Percentiles rank a stretch among this genome's conserved stretches.
Evolutionary conservation across 2,797 vertebrate genomes (phyloP).

Genomic region (Pangasius macronema): DNA sequence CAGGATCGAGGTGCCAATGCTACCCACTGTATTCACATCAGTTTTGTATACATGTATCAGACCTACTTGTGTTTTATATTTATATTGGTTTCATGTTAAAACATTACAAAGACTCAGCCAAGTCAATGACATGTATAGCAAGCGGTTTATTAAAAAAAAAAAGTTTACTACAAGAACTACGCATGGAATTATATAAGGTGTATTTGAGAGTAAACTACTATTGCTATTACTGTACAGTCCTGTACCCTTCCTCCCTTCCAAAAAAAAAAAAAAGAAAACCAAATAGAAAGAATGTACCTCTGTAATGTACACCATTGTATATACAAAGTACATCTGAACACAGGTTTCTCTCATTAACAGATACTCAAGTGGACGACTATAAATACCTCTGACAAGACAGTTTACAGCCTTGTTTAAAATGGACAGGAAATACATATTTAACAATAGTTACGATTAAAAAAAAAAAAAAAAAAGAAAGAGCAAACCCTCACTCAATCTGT

Average conservation of each 20-base stretch:
- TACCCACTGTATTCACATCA: not conserved
- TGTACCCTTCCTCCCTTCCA: slow-evolving; percentile 69
- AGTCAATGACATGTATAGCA: slow-evolving; percentile 70
- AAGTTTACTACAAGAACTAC: slow-evolving; percentile 82
- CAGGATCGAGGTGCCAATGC: not conserved
- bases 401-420: slow-evolving; percentile 75
- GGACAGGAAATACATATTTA: slow-evolving; percentile 78
- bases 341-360: slow-evolving; percentile 81
- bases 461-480: slow-evolving; percentile 44
- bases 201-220: slow-evolving; percentile 82
- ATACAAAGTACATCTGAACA: slow-evolving; percentile 93
- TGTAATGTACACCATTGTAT: slow-evolving; percentile 94
- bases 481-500: slow-evolving; percentile 73
- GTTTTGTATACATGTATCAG: not conserved
- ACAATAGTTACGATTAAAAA: slow-evolving; percentile 71
- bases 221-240: slow-evolving; percentile 86
- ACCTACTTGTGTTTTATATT: not conserved
- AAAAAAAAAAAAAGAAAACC: slow-evolving; percentile 62
- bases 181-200: slow-evolving; percentile 82
- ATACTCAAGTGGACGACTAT: slow-evolving; percentile 79
- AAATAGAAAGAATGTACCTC: slow-evolving; percentile 82
- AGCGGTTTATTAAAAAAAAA: slow-evolving; percentile 82
- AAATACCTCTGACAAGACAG: slow-evolving; percentile 82
- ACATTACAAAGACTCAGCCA: slow-evolving; percentile 14
- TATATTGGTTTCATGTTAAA: not conserved